Base-by-base conservation (phyloP, 1,140 invertebrate species). In the Lepidostoma basale region DNA sequence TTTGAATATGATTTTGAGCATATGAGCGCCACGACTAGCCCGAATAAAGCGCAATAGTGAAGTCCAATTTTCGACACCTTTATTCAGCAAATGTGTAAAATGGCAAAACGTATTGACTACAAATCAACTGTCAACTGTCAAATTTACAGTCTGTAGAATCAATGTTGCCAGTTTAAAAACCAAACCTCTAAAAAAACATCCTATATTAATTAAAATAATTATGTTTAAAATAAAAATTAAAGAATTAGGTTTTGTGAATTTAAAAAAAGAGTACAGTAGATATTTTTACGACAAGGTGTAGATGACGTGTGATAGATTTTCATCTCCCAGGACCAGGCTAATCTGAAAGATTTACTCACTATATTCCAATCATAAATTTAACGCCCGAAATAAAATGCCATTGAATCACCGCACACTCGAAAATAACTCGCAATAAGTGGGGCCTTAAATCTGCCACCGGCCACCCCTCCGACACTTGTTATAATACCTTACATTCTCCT, bases 401-500 rank as follows among this genome's bases (percentile, higher is more conserved):
- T 49, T n/a, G 45, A 49, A 49, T 49, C 45, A 49, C 8, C 22
- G 12, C 45, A 8, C 18, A 26, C 18, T 49, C 18, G 25, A 49
- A 25, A 23, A 49, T 49, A 49, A 49, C 9, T 49, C 22, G 45
- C 22, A 16, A 30, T 25, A 28, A 52, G 47, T 30, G 14, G 2
- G 16, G 30, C 2, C 20, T 3, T 20, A 36, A 56, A 56, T 4
- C 23, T n/a, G n/a, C n/a, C n/a, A n/a, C 30, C 16, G 44, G 4
- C 16, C 10, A 3, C 28, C 33, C 16, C 28, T 30, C 52, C 28
- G 18, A 22, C 52, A 33, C 52, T 56, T 56, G 52, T 39, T 56
- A 56, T 56, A 56, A 28, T 25, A 12, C 45, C 14, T 28, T 36
- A 56, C 16, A 30, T 56, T 10, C 52, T 39, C 45, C 16, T 36